These are phyloP conservation scores for Fragum sueziense DNA, from an alignment of 2,888 invertebrate species.

Conservation along the genomic window DNA sequence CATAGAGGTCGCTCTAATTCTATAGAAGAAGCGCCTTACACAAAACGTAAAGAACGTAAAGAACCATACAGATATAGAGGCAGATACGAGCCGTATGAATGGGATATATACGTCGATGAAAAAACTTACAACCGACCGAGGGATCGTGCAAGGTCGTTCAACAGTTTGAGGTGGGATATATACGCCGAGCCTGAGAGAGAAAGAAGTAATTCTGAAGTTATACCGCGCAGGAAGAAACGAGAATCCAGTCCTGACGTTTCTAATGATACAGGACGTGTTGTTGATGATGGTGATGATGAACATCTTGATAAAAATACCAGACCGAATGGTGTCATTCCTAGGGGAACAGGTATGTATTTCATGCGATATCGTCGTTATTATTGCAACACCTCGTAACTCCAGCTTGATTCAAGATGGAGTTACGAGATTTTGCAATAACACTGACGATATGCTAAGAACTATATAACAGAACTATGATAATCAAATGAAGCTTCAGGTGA, in stretches of 20 bases:
- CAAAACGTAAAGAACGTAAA: not conserved
- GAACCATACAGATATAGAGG: not conserved
- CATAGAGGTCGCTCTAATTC: not conserved
- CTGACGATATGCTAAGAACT: too few species aligned
- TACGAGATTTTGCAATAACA: too few species aligned
- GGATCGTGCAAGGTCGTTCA: not conserved
- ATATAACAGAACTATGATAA: too few species aligned
- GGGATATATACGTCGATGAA: conserved; percentile 8
- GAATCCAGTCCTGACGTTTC: not conserved
- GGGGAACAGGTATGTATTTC: not conserved
- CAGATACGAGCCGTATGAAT: not conserved
- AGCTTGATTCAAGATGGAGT: too few species aligned
- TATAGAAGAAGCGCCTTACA: conserved; percentile 9
- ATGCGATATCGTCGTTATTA: too few species aligned
- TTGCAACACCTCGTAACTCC: too few species aligned
- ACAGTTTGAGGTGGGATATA: conserved; percentile 1
- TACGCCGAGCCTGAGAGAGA: conserved; percentile 1
- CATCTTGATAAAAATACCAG: not conserved
- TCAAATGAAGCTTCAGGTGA: too few species aligned
- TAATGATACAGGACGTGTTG: not conserved
- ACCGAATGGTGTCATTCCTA: not conserved
- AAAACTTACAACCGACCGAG: not conserved
- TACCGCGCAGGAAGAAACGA: not conserved
- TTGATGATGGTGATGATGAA: not conserved
- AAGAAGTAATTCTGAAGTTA: not conserved